Evolutionary conservation across 2,797 vertebrate genomes (phyloP).

Genomic region (Heliangelus exortis): DNA sequence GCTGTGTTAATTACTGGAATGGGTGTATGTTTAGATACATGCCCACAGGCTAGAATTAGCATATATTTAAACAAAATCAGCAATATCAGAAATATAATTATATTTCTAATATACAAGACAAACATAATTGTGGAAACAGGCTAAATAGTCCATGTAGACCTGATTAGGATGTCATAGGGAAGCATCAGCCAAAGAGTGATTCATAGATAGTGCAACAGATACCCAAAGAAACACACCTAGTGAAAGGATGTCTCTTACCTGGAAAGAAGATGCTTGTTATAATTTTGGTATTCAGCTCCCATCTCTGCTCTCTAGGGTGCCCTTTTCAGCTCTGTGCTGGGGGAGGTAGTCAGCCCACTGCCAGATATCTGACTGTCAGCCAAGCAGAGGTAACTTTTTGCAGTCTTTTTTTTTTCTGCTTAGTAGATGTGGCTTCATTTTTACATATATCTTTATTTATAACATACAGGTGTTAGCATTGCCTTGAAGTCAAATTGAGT

Average conservation of each 20-base stretch:
- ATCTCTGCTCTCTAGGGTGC: background rate
- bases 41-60: background rate
- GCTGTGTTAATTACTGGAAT: background rate
- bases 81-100: background rate
- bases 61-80: background rate
- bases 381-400: background rate
- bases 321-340: background rate
- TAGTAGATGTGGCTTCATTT: background rate
- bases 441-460: background rate
- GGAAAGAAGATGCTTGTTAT: background rate
- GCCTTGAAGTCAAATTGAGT: background rate
- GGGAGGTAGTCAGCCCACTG: background rate
- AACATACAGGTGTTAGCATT: background rate
- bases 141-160: accelerated
- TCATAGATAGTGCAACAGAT: background rate
- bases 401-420: background rate
- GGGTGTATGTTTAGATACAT: background rate
- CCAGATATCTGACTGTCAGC: background rate
- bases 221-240: background rate
- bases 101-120: background rate
- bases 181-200: background rate
- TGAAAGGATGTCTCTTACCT: background rate
- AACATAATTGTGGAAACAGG: background rate
- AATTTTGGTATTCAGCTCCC: background rate
- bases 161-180: background rate